Base-by-base conservation (phyloP, 2,113 vertebrate species). In the Tylochromis polylepis region DNA sequence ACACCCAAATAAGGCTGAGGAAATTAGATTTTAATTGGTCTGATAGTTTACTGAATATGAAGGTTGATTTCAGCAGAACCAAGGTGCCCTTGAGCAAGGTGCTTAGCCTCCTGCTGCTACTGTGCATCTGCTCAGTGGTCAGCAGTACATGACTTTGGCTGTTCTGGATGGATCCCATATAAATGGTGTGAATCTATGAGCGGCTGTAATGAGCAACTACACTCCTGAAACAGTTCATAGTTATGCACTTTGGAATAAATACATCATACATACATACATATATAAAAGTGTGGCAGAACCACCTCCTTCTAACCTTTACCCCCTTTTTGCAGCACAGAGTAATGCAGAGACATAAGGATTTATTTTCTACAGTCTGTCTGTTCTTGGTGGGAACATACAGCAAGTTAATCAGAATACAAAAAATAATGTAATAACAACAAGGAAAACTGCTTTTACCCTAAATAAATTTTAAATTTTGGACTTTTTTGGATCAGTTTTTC, bases 31-130 rank as follows among this genome's bases (percentile, higher is more conserved):
- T 31, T 20, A 84, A 78, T 14, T 24, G 38, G 41, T 29, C 11
- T 56, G 43, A n/a, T 55, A 51, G 72, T 53, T 77, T 11, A 20
- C 46, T 77, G 46, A 29, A 53, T 34, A 77, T 79, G 29, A 20
- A 18, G 58, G 58, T 34, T 60, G 81, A 24, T 60, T 20, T 4
- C n/a, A 14, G 12, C 36, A 43, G 58, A 82, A 34, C 59, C 79
- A 93, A 91, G 86, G 92, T 91, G 90, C 88, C 92, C 82, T 93
- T 93, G 88, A 91, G 84, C 84, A 88, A 91, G 62, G 82, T 88
- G 86, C 84, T 90, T 85, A 79, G 75, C 86, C 79, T 81, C 86
- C 88, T 82, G 36, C 83, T 78, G 89, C 81, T 49, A 60, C 60
- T 0, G 77, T 82, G 83, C 91, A 86, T 91, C 89, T 89, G 91